Percentiles rank a stretch among this genome's conserved stretches.
Conservation (phyloP, 1,140 invertebrate species). For the Cotesia vestalis region DNA sequence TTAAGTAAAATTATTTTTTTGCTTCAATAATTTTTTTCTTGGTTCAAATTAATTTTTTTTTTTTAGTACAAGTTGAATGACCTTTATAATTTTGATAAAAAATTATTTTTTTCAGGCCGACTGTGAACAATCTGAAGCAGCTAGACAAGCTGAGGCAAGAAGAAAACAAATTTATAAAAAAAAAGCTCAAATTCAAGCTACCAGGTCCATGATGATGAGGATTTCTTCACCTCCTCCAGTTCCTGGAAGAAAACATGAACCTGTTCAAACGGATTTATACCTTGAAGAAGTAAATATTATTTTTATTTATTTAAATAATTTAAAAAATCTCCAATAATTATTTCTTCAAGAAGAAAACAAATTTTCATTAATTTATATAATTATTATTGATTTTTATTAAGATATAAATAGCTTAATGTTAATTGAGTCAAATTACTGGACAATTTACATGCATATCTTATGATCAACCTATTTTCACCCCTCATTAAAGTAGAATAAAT, state of each 20-base stretch:
- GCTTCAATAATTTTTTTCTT: slow-evolving; percentile 16
- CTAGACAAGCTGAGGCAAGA: slow-evolving; percentile 70
- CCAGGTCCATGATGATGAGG: slow-evolving; percentile 64
- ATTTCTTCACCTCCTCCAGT: slow-evolving; percentile 77
- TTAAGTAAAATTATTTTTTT: slow-evolving; percentile 17
- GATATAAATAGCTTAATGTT: too few species aligned
- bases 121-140: slow-evolving; percentile 68
- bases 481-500: too few species aligned
- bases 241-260: slow-evolving; percentile 80
- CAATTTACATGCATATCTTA: too few species aligned
- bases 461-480: too few species aligned
- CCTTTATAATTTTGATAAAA: neutral
- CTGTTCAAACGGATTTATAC: slow-evolving; percentile 87
- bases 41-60: neutral
- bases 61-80: neutral
- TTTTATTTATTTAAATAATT: neutral
- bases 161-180: slow-evolving; percentile 70
- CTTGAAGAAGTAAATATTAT: slow-evolving; percentile 77
- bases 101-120: slow-evolving; percentile 62
- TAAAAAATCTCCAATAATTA: slow-evolving; percentile 18
- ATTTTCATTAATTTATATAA: too few species aligned
- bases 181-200: slow-evolving; percentile 64
- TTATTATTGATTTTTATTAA: too few species aligned
- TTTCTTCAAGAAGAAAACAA: too few species aligned
- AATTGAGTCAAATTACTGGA: too few species aligned